Evolutionary conservation across 2,888 invertebrate species (phyloP), one percentile per base, ranked within the genome.

Genomic region (Galeruca laticollis): DNA sequence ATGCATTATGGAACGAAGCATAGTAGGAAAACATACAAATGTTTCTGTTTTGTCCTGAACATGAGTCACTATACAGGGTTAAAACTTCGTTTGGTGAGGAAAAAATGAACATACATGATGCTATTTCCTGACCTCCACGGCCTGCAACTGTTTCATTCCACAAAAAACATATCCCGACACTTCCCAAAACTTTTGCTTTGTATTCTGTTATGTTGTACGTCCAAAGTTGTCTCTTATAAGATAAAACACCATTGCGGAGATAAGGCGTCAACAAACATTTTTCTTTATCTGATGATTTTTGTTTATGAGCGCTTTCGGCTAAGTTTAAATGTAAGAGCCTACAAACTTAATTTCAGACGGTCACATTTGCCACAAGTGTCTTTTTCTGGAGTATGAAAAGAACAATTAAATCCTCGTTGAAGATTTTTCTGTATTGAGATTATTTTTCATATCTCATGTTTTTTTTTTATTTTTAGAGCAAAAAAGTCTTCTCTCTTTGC

Each of bases 91-190:
- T n/a, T n/a, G n/a, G n/a, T n/a, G n/a, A n/a, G n/a, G n/a, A n/a
- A n/a, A n/a, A n/a, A n/a, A n/a, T n/a, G n/a, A n/a, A n/a, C 33
- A 52, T 20, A 54, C 54, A 57, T 1, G 57, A 57, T 31, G 31
- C 57, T n/a, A 33, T 57, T 57, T 8, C 57, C 20, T 57, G 10
- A 20, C 57, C 57, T 9, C 56, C 56, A 26, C 56, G 21, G 18
- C 37, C 37, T 4, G n/a, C 33, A 11, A 57, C 1, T 15, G 33
- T 33, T 33, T 57, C 33, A 31, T 31, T 13, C 57, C 57, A 57
- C 33, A 33, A 18, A 33, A 33, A 33, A 11, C 33, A 33, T 10
- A 26, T 21, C 2, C 26, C 4, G 9, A 10, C 0, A 3, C 3
- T 10, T 11, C 13, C 13, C 13, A 13, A 13, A 8, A 3, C 13